Base-by-base conservation (phyloP, 2,888 invertebrate genomes). In the Lathronympha strigana region DNA sequence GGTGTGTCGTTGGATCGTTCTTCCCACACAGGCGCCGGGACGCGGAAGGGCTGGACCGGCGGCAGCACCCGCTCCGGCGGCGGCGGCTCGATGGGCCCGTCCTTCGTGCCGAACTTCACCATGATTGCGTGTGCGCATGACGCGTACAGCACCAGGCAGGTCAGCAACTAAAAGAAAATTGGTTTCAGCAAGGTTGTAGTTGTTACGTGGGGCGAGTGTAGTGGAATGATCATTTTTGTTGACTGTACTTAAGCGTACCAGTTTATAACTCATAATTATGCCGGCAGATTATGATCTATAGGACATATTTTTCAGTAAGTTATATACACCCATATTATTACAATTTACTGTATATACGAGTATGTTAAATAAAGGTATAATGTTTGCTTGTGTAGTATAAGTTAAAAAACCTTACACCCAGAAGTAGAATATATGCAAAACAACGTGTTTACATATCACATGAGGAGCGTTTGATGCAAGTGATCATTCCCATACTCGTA, bases 11-110 rank as follows among this genome's bases (percentile, higher is more conserved):
- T 88, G 17, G 86, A 82, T 67, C 93, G 84, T 76, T 92, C 88
- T 73, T 94, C 94, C 94, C 94, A 94, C 17, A 94, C 94, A 28
- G 94, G 93, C 71, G 94, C 94, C 1, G 94, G 94, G 25, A 79
- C 83, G 19, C 93, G 88, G 78, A 86, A 93, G 53, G 94, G 94
- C 78, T 87, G 93, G 73, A 85, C 91, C 33, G 82, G 75, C 0
- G 89, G 89, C 73, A 87, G 84, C 69, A 86, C 82, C 5, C 90
- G 87, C 69, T 92, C 93, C 67, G 93, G 93, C 68, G 91, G 83
- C 58, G 94, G 93, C 19, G 94, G 94, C 78, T 89, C 86, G 53
- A 94, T 94, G 49, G 94, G 94, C 17, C 94, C 94, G 5, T 80
- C 90, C 72, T 93, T 94, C 2, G 94, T 94, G 75, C 94, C 94